Evolutionary conservation across 2,888 invertebrate species (phyloP), one percentile per base, ranked within the genome.

Genomic region (Nematopogon swammerdamellus): DNA sequence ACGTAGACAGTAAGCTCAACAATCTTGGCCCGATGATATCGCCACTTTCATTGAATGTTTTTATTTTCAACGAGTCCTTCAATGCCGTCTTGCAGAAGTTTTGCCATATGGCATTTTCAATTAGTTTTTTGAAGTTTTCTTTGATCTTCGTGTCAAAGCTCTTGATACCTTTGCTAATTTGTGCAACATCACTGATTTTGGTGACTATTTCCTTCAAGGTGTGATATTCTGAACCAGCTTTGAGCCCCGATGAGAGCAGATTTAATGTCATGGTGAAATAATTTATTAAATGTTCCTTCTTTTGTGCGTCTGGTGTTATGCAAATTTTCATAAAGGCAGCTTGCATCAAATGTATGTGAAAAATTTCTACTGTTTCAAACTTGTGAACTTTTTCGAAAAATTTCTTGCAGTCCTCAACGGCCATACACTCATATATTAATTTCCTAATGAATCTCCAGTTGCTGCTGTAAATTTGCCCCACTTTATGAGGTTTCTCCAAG

Each of bases 401-500:
- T 58, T 79, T 82, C 51, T 71, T 60, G 52, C 84, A 85, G 52
- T 83, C 84, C 16, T 81, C 72, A 11, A 69, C 54, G 1, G 81
- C 75, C 83, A 87, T 84, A 58, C 82, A 85, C 55, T 76, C 72
- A 0, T 84, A 65, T 42, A 89, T 80, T 45, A 91, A 63, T 55
- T 80, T 77, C 8, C 72, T 70, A 19, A 87, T 75, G n/a, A 85
- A 82, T 49, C 70, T 63, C 51, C 82, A 76, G 61, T 86, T 82
- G 50, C 82, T 80, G 44, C 82, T 69, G 55, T 87, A 86, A 48
- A 87, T 82, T 55, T 84, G 83, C 1, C 85, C 85, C 3, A 84
- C 84, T 68, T 88, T 88, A 53, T 86, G 85, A 1, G 88, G 88
- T 60, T 87, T 88, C 58, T 86, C 84, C 44, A 88, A 67, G 52